Evolutionary conservation across 2,888 invertebrate species (phyloP).

Genomic region (Baronia brevicornis): DNA sequence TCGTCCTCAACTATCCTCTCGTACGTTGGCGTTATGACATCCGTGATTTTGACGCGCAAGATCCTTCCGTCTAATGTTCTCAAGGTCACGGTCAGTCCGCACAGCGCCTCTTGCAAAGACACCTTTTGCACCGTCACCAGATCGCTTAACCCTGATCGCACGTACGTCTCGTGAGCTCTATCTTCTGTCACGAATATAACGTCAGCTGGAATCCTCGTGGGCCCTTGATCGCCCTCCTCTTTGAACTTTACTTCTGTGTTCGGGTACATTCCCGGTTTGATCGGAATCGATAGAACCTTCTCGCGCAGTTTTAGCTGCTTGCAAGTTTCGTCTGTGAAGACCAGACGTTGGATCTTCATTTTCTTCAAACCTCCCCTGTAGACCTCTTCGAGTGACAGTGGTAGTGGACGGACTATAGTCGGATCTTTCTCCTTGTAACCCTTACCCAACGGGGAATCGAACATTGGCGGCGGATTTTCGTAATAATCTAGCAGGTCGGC

Average conservation of each 20-base stretch:
- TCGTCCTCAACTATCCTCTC: constrained; percentile 81
- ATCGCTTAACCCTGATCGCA: constrained; percentile 78
- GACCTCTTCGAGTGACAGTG: constrained; percentile 72
- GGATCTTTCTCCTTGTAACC: constrained; percentile 78
- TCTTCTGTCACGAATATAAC: constrained; percentile 85
- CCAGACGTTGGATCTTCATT: constrained; percentile 85
- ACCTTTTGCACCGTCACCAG: constrained; percentile 77
- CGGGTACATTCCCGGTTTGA: constrained; percentile 83
- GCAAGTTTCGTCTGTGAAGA: constrained; percentile 79
- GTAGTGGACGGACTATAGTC: constrained; percentile 62
- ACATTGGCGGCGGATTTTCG: constrained; percentile 77
- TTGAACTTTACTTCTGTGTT: constrained; percentile 84
- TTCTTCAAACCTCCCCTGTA: constrained; percentile 87
- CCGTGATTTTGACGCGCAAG: constrained; percentile 80
- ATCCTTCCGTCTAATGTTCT: constrained; percentile 82
- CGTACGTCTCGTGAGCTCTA: constrained; percentile 79
- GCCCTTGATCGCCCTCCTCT: constrained; percentile 87
- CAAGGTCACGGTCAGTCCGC: constrained; percentile 80
- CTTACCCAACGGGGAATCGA: constrained; percentile 76
- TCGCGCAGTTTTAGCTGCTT: constrained; percentile 78
- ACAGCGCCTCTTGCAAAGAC: constrained; percentile 81
- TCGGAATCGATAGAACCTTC: constrained; percentile 83
- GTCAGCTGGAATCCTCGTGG: constrained; percentile 83
- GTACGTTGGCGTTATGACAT: constrained; percentile 81
- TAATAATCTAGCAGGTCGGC: constrained; percentile 82